Base-by-base conservation (phyloP, 1,140 invertebrate genomes). In the Drosophila lacteicornis region DNA sequence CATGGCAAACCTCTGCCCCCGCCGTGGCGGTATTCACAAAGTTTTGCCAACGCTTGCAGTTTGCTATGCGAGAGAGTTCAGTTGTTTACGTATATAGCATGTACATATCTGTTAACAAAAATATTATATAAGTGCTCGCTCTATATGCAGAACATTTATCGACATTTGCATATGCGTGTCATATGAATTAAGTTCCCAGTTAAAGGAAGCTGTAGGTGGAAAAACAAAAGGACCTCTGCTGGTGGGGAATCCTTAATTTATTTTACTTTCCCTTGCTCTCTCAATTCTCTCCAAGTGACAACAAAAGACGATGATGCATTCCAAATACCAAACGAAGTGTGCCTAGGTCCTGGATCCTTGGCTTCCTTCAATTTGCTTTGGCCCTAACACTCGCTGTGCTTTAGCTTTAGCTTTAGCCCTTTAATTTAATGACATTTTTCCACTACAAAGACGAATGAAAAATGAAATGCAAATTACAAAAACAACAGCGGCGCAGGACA, bases 341-440 rank as follows among this genome's bases (percentile, higher is more conserved):
- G 9, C 3, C 43, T n/a, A n/a, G n/a, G n/a, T n/a, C n/a, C n/a
- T n/a, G n/a, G n/a, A n/a, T n/a, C n/a, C n/a, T 45, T 47, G 50
- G 46, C 47, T 55, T 70, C 47, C 47, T 75, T 67, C n/a, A 61
- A 43, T 33, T 74, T 36, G 33, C 9, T 11, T 27, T 46, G 63
- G 5, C n/a, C 5, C 5, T 12, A 11, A 11, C 33, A 36, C 3
- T 36, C 33, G 33, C 33, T 11, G 33, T 36, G 9, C 50, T 79
- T 73, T 19, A 68, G 47, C 25, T 78, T 73, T 19, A 68, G 47
- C 25, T 78, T 40, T 27, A 19, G 63, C 46, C 66, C 78, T 88
- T 81, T 90, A 90, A 88, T 88, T 90, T 84, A 90, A 84, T 88
- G 84, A 88, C 78, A 90, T 84, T 90, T 70, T 90, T 61, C 68